These are phyloP conservation scores for Nowickia ferox DNA, from an alignment of 2,888 invertebrate species.

Conservation along the genomic window DNA sequence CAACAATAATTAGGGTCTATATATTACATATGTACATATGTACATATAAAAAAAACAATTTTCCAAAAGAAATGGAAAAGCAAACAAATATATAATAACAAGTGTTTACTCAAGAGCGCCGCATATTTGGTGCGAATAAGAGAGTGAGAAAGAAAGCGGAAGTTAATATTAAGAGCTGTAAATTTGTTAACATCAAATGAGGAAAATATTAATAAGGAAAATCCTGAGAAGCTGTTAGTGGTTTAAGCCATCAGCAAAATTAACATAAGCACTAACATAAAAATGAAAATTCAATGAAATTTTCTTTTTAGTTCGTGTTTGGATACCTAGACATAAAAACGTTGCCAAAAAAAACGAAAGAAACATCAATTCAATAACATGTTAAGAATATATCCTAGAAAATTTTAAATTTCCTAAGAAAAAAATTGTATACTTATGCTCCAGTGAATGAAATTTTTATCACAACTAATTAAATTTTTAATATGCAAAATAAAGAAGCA, in stretches of 20 bases:
- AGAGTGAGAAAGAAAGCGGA: slow-evolving; percentile 33
- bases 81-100: slow-evolving; percentile 44
- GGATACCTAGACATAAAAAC: slow-evolving; percentile 73
- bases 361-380: slow-evolving; percentile 34
- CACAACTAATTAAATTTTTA: slow-evolving; percentile 6
- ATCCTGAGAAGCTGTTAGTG: slow-evolving; percentile 48
- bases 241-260: slow-evolving; percentile 55
- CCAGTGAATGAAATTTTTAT: slow-evolving; percentile 11
- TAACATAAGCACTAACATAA: slow-evolving; percentile 31
- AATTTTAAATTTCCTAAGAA: slow-evolving; percentile 5
- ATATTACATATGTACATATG: neutral
- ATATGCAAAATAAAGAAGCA: slow-evolving; percentile 13
- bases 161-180: slow-evolving; percentile 40
- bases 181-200: slow-evolving; percentile 59
- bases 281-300: slow-evolving; percentile 63
- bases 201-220: slow-evolving; percentile 46
- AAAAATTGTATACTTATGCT: slow-evolving; percentile 7
- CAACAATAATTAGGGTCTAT: slow-evolving; percentile 51
- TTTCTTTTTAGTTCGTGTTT: slow-evolving; percentile 73
- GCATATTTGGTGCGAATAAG: slow-evolving; percentile 1
- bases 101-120: slow-evolving; percentile 61
- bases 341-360: slow-evolving; percentile 54
- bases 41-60: slow-evolving; percentile 60
- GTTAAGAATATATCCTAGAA: slow-evolving; percentile 36
- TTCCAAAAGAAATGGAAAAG: slow-evolving; percentile 38